Evolutionary conservation across 2,797 vertebrate genomes (phyloP).

Genomic region (Typhlichthys eigenmanni): DNA sequence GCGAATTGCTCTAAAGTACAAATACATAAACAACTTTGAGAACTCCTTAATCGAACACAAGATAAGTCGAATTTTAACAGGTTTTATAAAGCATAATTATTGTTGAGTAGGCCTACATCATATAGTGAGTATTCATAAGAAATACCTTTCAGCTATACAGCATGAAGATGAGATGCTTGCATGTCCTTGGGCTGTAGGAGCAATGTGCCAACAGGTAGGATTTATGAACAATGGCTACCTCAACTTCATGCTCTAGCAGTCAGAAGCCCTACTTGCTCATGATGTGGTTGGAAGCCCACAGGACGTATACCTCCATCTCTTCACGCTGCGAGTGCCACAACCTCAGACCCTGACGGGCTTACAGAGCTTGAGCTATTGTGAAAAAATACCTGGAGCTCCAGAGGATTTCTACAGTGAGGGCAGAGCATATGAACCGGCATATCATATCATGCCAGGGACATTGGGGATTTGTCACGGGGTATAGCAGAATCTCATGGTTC

Average conservation of each 20-base stretch:
- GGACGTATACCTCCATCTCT: constrained; percentile 39
- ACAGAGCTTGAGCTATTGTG: constrained; percentile 15
- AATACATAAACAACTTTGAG: neutral
- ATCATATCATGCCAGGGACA: constrained; percentile 37
- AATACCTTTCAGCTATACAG: constrained; percentile 26
- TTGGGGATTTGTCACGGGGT: constrained; percentile 37
- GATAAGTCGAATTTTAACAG: too few relatives aligned
- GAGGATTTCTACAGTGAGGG: constrained; percentile 17
- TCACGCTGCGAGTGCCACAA: constrained; percentile 24
- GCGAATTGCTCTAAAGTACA: constrained; percentile 36
- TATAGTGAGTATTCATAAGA: neutral
- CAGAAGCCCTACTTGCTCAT: constrained; percentile 54
- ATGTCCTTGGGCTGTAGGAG: constrained; percentile 49
- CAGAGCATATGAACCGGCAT: constrained; percentile 23
- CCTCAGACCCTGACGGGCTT: constrained; percentile 27
- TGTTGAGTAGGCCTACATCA: too few relatives aligned
- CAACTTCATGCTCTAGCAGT: constrained; percentile 63
- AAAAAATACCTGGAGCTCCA: constrained; percentile 34
- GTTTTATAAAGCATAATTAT: too few relatives aligned
- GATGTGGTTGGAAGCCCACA: constrained; percentile 55
- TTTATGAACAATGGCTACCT: constrained; percentile 67
- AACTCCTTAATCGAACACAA: too few relatives aligned
- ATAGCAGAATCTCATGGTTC: constrained; percentile 34
- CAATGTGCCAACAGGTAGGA: constrained; percentile 40
- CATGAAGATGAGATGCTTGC: constrained; percentile 26